phyloP scores from a whole-genome alignment of 2,113 vertebrate genomes.

The Rhinolophus ferrumequinum region DNA sequence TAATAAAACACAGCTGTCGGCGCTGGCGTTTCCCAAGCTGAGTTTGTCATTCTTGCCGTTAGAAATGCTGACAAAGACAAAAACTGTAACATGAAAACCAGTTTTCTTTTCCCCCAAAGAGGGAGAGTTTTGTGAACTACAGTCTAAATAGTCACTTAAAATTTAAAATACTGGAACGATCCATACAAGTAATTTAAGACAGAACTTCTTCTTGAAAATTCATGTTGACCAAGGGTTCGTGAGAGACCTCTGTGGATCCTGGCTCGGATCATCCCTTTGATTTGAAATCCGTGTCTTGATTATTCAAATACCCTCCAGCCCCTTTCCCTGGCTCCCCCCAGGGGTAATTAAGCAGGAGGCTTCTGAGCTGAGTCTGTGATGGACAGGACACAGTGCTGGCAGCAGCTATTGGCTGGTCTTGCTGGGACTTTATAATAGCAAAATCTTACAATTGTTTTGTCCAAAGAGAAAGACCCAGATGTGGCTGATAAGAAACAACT shows the following conservation, averaged over 20 bases:
- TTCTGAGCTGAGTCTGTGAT: constrained; percentile 57
- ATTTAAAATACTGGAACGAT: constrained; percentile 65
- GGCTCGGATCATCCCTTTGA: constrained; percentile 69
- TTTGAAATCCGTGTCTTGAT: constrained; percentile 79
- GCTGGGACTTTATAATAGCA: neutral
- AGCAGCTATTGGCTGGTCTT: neutral
- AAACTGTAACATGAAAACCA: constrained; percentile 83
- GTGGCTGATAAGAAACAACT: neutral
- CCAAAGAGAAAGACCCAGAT: constrained; percentile 31
- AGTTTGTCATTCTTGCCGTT: constrained; percentile 84
- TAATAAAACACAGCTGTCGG: constrained; percentile 89
- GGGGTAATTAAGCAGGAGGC: constrained; percentile 64
- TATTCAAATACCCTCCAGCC: constrained; percentile 67
- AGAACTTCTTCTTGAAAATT: constrained; percentile 83
- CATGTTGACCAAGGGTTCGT: constrained; percentile 76
- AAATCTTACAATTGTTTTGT: neutral
- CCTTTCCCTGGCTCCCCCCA: constrained; percentile 59
- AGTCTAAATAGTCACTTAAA: constrained; percentile 84
- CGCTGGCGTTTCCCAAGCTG: constrained; percentile 81
- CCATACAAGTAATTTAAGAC: constrained; percentile 85
- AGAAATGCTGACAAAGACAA: constrained; percentile 88
- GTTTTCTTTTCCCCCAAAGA: constrained; percentile 69
- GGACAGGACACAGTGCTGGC: neutral
- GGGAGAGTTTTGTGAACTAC: constrained; percentile 80
- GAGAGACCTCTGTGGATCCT: constrained; percentile 75